These are phyloP conservation scores for Diplolepis rosae DNA, from an alignment of 2,888 invertebrate genomes.

Conservation along the genomic window DNA sequence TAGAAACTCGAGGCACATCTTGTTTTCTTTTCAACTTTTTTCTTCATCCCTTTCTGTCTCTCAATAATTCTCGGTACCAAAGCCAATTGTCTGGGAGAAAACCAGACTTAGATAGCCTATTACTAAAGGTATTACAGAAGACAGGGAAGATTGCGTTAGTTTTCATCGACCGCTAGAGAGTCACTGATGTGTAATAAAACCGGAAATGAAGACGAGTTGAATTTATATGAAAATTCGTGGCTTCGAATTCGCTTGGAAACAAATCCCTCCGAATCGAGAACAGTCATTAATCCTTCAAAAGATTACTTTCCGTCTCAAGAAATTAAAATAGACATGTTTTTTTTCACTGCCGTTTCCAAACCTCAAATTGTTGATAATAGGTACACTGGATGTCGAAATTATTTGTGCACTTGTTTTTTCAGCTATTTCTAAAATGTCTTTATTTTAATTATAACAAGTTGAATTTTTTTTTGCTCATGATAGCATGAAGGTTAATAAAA, in stretches of 20 bases:
- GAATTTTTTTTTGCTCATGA: no score
- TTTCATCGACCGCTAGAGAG: conserved; percentile 36
- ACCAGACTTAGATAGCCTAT: conserved; percentile 21
- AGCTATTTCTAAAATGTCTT: no score
- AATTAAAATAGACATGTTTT: neutral
- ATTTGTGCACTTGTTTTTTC: no score
- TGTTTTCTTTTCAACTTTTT: neutral
- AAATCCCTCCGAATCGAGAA: neutral
- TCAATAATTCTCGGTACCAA: conserved; percentile 1
- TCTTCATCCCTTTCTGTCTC: conserved; percentile 9
- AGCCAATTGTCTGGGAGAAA: conserved; percentile 21
- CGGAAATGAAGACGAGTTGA: conserved; percentile 53
- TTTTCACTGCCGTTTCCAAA: neutral
- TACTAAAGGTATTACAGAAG: conserved; percentile 20
- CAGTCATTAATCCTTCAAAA: conserved; percentile 9
- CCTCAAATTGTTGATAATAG: no score
- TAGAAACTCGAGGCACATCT: conserved; percentile 23
- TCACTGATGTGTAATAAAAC: conserved; percentile 49
- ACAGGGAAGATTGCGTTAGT: conserved; percentile 15
- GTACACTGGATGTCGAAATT: no score
- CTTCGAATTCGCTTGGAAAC: neutral
- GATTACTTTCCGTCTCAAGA: conserved; percentile 2
- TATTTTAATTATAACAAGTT: no score
- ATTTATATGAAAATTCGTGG: conserved; percentile 36
- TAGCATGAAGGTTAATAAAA: no score